Base-by-base conservation (phyloP, 1,140 invertebrate species). In the Grapholita molesta region DNA sequence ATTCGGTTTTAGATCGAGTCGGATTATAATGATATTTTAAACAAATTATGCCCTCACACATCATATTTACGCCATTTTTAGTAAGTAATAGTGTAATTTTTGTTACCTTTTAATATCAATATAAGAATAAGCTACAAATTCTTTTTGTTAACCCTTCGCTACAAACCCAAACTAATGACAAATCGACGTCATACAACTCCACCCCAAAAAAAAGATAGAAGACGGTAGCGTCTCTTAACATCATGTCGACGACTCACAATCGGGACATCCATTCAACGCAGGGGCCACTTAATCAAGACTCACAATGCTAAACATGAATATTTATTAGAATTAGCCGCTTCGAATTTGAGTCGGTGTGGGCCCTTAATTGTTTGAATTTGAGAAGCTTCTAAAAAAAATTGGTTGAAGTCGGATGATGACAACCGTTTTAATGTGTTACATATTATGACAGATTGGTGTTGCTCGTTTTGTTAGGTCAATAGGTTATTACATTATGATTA, bases 281-380 rank as follows among this genome's bases (percentile, higher is more conserved):
- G 24, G 30, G 42, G 66, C 7, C 66, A 67, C 66, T 67, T 52
- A 67, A 67, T 67, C 66, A 67, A 67, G 66, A 38, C 52, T 67
- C 66, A 67, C 66, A 67, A 67, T 67, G 52, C 35, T 35, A 52
- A 18, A 23, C 64, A 67, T 67, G 66, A 67, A 67, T 67, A 67
- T 67, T 67, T 67, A 67, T 67, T 24, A 52, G 66, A 48, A 67
- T 67, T 67, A 53, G 28, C 24, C 64, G 25, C 64, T n/a, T 32
- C 30, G 55, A 25, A 28, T 61, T 15, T 12, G 55, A 55, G 24
- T 28, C 55, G 30, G 64, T 66, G 64, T 61, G 55, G 55, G 55
- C 24, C 55, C 28, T 61, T 32, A 61, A 61, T 61, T 28, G 55
- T 61, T 8, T 28, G 25, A 15, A 11, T 48, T 48, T 48, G 6